A percentile compares a stretch with the other conserved stretches of the same genome.
Conservation (phyloP, 64 coral and sea anemone genomes). For the Dendronephthya gigantea region DNA sequence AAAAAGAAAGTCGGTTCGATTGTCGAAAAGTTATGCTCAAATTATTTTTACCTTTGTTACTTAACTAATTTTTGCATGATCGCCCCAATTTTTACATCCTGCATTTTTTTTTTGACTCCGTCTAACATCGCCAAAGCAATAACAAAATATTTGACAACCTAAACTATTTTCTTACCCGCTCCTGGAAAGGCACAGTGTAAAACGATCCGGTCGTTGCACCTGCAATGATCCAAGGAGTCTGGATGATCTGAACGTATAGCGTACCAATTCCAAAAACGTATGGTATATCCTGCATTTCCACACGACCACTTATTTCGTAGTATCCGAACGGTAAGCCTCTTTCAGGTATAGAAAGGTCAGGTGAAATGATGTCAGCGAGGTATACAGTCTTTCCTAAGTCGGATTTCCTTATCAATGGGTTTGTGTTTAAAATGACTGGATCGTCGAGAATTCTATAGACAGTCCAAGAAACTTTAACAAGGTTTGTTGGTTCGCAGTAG, state of each 20-base stretch:
- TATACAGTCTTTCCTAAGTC: not conserved
- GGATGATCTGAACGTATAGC: slow-evolving; percentile 32
- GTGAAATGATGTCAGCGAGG: not conserved
- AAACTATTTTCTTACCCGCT: slow-evolving; percentile 40
- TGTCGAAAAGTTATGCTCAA: too few species aligned
- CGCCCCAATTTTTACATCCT: too few species aligned
- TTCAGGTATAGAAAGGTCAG: not conserved
- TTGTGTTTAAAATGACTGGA: not conserved
- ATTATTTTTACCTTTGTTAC: too few species aligned
- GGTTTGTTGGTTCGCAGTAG: slow-evolving; percentile 36
- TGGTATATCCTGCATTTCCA: slow-evolving; percentile 21
- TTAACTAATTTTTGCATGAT: too few species aligned
- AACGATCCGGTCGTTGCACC: not conserved
- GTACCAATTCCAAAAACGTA: slow-evolving; percentile 17
- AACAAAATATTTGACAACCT: too few species aligned
- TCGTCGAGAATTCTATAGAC: slow-evolving; percentile 7
- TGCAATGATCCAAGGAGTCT: slow-evolving; percentile 23
- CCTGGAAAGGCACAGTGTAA: not conserved
- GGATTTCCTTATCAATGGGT: not conserved
- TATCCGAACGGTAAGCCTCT: slow-evolving; percentile 33
- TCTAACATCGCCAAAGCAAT: not conserved
- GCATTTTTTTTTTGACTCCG: too few species aligned
- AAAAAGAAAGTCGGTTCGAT: too few species aligned
- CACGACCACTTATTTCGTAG: slow-evolving; percentile 25
- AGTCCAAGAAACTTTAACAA: slow-evolving; percentile 39